Evolutionary conservation across 1,140 invertebrate genomes (phyloP), one percentile per base, ranked within the genome.

Genomic region (Elysia chlorotica): DNA sequence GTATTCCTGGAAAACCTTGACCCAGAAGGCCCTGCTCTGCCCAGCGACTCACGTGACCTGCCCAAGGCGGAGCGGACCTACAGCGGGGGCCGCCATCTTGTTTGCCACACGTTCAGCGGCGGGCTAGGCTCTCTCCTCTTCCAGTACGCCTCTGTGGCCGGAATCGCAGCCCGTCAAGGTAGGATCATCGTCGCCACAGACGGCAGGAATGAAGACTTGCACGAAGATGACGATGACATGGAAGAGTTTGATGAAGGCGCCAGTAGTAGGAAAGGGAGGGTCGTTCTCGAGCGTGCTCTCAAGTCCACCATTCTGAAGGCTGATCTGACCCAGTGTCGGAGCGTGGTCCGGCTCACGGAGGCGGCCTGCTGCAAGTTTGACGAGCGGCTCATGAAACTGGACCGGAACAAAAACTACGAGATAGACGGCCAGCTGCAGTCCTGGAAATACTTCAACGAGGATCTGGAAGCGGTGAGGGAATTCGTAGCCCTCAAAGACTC

Each of bases 51-150:
- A 3, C 38, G 69, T 21, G 2, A 30, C 10, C 36, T 62, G 17
- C 69, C 69, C 0, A 71, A 71, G 57, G n/a, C 59, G 19, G 59
- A 71, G 2, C 28, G 69, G 25, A 63, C 59, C 0, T 71, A 71
- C 69, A 62, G 59, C 37, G 69, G 69, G 1, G n/a, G n/a, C n/a
- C 69, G 37, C 4, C 71, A 71, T 21, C 61, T 76, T 35, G 30
- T 73, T 0, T 82, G 81, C 53, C 48, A 74, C 19, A 31, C 56
- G 0, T 76, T 80, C 38, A 30, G 48, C 14, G 82, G 81, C 36
- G 66, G 78, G 5, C 73, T 83, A 1, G 81, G 79, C 0, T 80
- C 81, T 72, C 56, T 76, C n/a, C 74, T 83, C 68, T 83, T 82
- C 56, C 78, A 82, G 72, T 82, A 79, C 35, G 77, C 82, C 2